phyloP scores from a whole-genome alignment of 2,888 invertebrate species.

The Smittia sp. region DNA sequence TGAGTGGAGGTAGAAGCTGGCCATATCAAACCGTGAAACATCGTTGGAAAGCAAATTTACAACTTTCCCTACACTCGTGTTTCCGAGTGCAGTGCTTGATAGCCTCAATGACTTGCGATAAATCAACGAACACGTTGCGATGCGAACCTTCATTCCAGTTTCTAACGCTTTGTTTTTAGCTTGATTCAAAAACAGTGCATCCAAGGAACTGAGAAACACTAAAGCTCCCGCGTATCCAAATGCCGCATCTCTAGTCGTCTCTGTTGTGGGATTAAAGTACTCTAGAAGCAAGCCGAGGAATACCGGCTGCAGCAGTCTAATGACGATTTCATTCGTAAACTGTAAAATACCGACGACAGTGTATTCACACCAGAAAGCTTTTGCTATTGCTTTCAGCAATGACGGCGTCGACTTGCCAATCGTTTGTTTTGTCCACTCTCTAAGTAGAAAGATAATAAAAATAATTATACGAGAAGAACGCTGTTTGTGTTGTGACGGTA shows the following conservation, averaged over 20 bases:
- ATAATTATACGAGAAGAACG: too few species aligned
- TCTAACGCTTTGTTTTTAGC: slow-evolving; percentile 69
- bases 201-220: slow-evolving; percentile 49
- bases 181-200: slow-evolving; percentile 59
- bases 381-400: slow-evolving; percentile 43
- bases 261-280: slow-evolving; percentile 48
- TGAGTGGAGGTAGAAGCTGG: slow-evolving; percentile 71
- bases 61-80: slow-evolving; percentile 83
- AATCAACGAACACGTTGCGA: slow-evolving; percentile 78
- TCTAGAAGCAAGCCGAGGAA: slow-evolving; percentile 44
- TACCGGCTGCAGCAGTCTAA: slow-evolving; percentile 44
- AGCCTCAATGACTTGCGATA: slow-evolving; percentile 75
- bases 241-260: slow-evolving; percentile 55
- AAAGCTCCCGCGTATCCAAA: slow-evolving; percentile 58
- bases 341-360: slow-evolving; percentile 42
- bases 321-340: slow-evolving; percentile 43
- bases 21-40: slow-evolving; percentile 77
- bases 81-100: slow-evolving; percentile 68
- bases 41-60: slow-evolving; percentile 87
- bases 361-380: slow-evolving; percentile 45
- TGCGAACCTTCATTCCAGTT: slow-evolving; percentile 76
- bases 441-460: too few species aligned
- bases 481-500: too few species aligned
- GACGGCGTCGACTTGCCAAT: slow-evolving; percentile 43
- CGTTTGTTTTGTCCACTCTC: slow-evolving; percentile 44